Conservation (phyloP, 2,888 invertebrate species). For the Ormyrus labotus region DNA sequence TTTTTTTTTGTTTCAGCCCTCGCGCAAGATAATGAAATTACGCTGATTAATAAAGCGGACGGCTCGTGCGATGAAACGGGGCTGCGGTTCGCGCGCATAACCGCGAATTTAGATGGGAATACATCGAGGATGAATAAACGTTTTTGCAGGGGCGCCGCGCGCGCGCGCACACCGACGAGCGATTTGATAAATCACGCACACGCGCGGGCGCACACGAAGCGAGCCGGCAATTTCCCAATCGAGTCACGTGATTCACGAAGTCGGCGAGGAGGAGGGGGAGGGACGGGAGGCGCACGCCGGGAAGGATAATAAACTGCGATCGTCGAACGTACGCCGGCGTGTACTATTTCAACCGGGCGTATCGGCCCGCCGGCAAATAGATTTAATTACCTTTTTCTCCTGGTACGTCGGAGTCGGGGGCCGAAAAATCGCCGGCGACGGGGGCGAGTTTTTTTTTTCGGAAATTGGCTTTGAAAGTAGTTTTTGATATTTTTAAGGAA, state of each 20-base stretch:
- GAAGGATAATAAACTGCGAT: slow-evolving; percentile 47
- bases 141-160: slow-evolving; percentile 20
- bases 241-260: slow-evolving; percentile 40
- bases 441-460: neutral
- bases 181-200: slow-evolving; percentile 13
- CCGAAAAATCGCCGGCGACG: neutral
- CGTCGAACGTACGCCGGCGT: slow-evolving; percentile 10
- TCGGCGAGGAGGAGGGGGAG: too few species aligned
- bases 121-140: slow-evolving; percentile 51
- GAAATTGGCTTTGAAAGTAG: neutral
- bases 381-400: slow-evolving; percentile 37
- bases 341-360: slow-evolving; percentile 5
- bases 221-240: slow-evolving; percentile 29
- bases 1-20: neutral
- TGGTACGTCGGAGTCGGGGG: neutral
- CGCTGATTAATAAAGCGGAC: slow-evolving; percentile 27
- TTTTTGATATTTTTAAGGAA: too few species aligned
- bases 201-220: slow-evolving; percentile 6
- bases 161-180: neutral
- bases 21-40: slow-evolving; percentile 17
- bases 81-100: neutral
- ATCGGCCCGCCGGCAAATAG: neutral
- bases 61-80: too few species aligned
- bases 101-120: slow-evolving; percentile 33
- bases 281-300: neutral